Percentiles rank a stretch among this genome's conserved stretches.
Conservation (phyloP, 2,797 vertebrate genomes). For the Pelodytes ibericus region DNA sequence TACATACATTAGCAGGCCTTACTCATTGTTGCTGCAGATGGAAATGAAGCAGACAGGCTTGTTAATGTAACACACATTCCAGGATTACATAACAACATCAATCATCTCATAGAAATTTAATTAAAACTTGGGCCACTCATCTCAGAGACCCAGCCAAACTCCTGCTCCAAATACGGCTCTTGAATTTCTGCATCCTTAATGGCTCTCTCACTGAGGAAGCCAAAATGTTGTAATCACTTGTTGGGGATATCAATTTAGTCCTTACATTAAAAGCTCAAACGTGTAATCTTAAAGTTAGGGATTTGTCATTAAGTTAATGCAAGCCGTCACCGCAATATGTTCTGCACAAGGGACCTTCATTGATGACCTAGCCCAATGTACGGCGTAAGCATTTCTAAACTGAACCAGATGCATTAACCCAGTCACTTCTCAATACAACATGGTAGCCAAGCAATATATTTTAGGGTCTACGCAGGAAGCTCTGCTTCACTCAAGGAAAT, state of each 20-base stretch:
- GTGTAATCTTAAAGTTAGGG: constrained; percentile 54
- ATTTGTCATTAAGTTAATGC: constrained; percentile 60
- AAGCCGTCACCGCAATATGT: constrained; percentile 45
- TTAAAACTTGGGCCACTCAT: constrained; percentile 73
- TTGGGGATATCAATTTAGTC: constrained; percentile 63
- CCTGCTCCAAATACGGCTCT: constrained; percentile 66
- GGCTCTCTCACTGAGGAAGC: constrained; percentile 71
- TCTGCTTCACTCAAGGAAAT: no score
- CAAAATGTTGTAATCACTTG: constrained; percentile 65
- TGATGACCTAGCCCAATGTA: constrained; percentile 25
- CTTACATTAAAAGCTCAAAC: constrained; percentile 65
- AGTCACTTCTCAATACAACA: accelerated
- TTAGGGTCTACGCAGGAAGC: no score
- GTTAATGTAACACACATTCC: constrained; percentile 81
- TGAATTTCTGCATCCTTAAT: constrained; percentile 70
- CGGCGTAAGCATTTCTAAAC: constrained; percentile 32
- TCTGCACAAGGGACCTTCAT: neutral
- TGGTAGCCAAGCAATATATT: no score
- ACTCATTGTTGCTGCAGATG: constrained; percentile 66
- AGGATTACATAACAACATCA: constrained; percentile 74
- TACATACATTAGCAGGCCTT: constrained; percentile 71
- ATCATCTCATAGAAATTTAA: constrained; percentile 77
- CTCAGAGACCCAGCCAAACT: constrained; percentile 71
- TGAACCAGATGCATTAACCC: constrained; percentile 31
- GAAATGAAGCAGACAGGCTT: constrained; percentile 74